Evolutionary conservation across 1,140 invertebrate genomes (phyloP), one percentile per base, ranked within the genome.

Genomic region (Cheumatopsyche charites): DNA sequence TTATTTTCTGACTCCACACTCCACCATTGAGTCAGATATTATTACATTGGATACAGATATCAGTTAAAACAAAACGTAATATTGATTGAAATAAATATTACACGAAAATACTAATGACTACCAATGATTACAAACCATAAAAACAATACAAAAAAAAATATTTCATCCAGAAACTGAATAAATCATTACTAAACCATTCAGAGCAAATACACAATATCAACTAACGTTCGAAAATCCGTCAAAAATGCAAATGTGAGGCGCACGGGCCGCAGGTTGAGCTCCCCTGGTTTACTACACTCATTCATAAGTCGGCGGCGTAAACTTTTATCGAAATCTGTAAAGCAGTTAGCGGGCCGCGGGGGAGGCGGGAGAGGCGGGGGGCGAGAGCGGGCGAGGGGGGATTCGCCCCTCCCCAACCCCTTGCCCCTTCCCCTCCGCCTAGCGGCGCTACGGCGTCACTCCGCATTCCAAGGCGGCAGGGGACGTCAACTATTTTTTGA

Each of bases 221-320:
- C 29, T 4, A 36, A 9, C 29, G 9, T 9, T 36, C 29, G 3
- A 3, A 36, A 3, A 3, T 36, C 29, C 3, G 3, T 9, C 29
- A 9, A 36, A 9, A 36, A 36, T 36, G 29, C 29, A 36, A 36
- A 36, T 36, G 29, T 9, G 29, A 61, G 25, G 7, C 4, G 61
- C 19, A n/a, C 13, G 21, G 2, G 19, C 62, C n/a, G 15, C 47
- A 66, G 42, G 63, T 68, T 68, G 2, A 3, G 43, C 42, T 21
- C 45, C 41, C 15, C 66, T 68, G 66, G 66, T 68, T 68, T 72
- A 75, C 71, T 75, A 75, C 63, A 69, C 52, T 62, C 74, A 75
- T 75, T 75, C 74, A 75, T 73, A 71, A 75, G 71, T 71, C 69
- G 71, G 19, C 49, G 52, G 63, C 71, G 71, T 72, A 67, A 72